phyloP scores from a whole-genome alignment of 2,888 invertebrate species.

The Ectobius pallidus region DNA sequence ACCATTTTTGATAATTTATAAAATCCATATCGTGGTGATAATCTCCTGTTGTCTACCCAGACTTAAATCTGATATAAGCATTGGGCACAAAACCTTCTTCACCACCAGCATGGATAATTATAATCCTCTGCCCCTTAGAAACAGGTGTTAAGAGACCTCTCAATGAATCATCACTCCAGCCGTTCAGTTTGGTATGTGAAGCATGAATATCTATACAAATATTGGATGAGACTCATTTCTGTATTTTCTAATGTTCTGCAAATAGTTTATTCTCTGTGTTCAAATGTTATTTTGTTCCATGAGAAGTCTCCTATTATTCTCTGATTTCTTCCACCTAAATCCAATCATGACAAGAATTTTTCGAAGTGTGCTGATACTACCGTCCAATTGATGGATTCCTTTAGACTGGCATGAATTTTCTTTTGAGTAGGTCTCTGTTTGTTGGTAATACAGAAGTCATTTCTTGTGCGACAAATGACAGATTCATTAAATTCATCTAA shows the following conservation, averaged over 20 bases:
- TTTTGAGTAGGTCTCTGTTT: neutral
- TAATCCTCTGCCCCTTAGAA: too few relatives aligned
- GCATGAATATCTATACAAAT: too few relatives aligned
- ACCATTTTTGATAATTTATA: too few relatives aligned
- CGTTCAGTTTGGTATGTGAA: neutral
- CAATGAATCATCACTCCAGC: neutral
- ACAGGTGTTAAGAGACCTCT: neutral
- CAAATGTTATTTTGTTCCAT: neutral
- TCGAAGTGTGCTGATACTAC: neutral
- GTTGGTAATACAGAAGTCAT: neutral
- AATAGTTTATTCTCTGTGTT: neutral
- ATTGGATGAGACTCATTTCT: too few relatives aligned
- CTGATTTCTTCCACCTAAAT: neutral
- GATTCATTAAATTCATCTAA: neutral
- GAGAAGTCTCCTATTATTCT: too few relatives aligned
- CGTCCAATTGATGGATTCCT: neutral
- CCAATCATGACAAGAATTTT: neutral
- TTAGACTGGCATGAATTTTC: neutral
- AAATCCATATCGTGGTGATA: neutral
- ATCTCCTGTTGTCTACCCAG: neutral
- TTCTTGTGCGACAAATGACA: neutral
- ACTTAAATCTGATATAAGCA: too few relatives aligned
- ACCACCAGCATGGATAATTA: too few relatives aligned
- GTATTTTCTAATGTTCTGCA: too few relatives aligned
- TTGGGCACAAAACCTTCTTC: too few relatives aligned